Percentiles rank a stretch among this genome's conserved stretches.
Conservation (phyloP, 2,888 invertebrate species). For the Clitarchus hookeri region DNA sequence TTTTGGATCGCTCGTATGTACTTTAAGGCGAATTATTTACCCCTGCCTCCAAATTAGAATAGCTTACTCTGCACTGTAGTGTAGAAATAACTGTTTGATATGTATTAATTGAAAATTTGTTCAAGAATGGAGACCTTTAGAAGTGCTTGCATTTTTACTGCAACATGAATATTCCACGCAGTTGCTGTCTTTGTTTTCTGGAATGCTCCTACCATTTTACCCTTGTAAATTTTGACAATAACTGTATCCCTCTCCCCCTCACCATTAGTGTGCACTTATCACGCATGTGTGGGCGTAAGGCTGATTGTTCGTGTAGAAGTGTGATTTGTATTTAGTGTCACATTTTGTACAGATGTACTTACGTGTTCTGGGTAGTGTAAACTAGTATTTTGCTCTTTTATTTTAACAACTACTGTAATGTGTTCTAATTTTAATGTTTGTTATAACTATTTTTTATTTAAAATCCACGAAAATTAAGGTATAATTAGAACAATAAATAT, state of each 20-base stretch:
- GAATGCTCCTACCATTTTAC: not conserved
- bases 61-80: constrained; percentile 25
- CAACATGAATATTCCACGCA: not conserved
- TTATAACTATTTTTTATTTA: too few species aligned
- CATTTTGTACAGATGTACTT: too few species aligned
- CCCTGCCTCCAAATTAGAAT: constrained; percentile 52
- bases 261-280: not conserved
- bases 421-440: too few species aligned
- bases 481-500: too few species aligned
- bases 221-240: not conserved
- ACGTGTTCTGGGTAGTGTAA: too few species aligned
- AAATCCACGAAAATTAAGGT: too few species aligned
- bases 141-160: not conserved
- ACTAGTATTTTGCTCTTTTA: too few species aligned
- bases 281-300: not conserved
- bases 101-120: not conserved
- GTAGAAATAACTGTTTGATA: not conserved
- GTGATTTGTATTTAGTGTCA: not conserved
- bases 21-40: constrained; percentile 49
- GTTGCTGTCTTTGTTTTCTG: not conserved
- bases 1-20: constrained; percentile 83
- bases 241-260: not conserved
- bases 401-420: too few species aligned
- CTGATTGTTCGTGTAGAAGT: not conserved
- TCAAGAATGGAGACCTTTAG: not conserved